These are phyloP conservation scores for Yoshiicerus persimilis DNA, from an alignment of 1,140 invertebrate genomes.

Conservation along the genomic window DNA sequence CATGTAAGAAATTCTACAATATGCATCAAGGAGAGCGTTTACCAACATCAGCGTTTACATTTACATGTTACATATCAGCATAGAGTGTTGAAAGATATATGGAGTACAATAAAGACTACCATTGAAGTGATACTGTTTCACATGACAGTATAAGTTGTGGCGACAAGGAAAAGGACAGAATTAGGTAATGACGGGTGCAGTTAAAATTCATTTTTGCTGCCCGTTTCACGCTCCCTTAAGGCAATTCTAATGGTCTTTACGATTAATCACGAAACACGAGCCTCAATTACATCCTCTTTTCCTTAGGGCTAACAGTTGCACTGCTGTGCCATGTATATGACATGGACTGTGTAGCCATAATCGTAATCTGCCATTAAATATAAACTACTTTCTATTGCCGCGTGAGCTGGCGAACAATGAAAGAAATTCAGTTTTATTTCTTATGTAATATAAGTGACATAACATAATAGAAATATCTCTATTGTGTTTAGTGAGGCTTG, in stretches of 20 bases:
- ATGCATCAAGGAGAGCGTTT: background rate
- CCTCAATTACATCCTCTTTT: slow-evolving; percentile 14
- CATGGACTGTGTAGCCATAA: too few species aligned
- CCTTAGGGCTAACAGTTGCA: background rate
- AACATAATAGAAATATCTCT: too few species aligned
- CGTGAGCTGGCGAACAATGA: background rate
- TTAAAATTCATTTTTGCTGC: slow-evolving; percentile 16
- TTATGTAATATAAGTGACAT: background rate
- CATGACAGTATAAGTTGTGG: background rate
- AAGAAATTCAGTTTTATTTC: background rate
- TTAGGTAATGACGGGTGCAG: background rate
- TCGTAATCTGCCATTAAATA: background rate
- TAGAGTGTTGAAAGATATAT: background rate
- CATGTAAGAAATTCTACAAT: background rate
- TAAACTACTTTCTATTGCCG: background rate
- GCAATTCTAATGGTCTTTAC: slow-evolving; percentile 20
- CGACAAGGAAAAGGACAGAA: background rate
- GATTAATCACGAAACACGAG: slow-evolving; percentile 22
- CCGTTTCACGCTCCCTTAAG: slow-evolving; percentile 15
- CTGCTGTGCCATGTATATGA: background rate
- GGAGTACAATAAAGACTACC: background rate
- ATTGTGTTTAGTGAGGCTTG: background rate
- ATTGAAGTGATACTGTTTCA: too few species aligned
- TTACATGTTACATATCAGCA: too few species aligned
- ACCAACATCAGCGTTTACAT: too few species aligned